These are phyloP conservation scores for Hydractinia echinata DNA, from an alignment of 30 jellyfish, hydroid and myxozoan genomes.

Conservation along the genomic window DNA sequence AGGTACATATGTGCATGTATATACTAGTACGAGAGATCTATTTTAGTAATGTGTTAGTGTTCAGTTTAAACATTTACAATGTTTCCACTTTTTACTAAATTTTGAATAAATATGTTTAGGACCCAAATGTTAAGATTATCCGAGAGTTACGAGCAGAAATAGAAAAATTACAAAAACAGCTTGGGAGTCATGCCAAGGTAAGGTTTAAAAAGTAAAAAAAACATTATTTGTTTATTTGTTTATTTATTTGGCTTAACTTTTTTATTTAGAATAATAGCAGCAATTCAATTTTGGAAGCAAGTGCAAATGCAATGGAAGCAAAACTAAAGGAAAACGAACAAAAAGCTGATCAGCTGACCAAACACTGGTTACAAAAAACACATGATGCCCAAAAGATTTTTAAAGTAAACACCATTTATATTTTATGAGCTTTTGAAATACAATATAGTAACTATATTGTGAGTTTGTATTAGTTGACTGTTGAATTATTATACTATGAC, in stretches of 20 bases:
- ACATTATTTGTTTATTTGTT: neutral
- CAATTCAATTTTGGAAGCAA: neutral
- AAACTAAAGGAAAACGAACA: constrained; percentile 65
- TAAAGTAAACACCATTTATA: constrained; percentile 38
- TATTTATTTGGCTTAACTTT: neutral
- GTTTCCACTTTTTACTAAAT: neutral
- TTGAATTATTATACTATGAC: too few relatives aligned
- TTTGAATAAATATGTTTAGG: constrained; percentile 35
- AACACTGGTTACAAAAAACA: constrained; percentile 66
- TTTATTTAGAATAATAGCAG: neutral
- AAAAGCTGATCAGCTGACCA: constrained; percentile 73
- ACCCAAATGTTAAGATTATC: constrained; percentile 85
- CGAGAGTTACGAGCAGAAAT: constrained; percentile 88
- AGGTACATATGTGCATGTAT: constrained; percentile 35
- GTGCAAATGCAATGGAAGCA: constrained; percentile 51
- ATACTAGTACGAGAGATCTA: neutral
- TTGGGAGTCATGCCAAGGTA: neutral
- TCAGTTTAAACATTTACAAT: neutral
- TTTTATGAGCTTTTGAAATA: too few relatives aligned
- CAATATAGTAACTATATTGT: too few relatives aligned
- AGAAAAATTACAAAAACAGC: constrained; percentile 48
- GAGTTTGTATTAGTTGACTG: too few relatives aligned
- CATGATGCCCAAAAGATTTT: constrained; percentile 67
- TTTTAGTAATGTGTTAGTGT: neutral
- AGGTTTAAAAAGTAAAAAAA: constrained; percentile 12